Percentiles rank a stretch among this genome's conserved stretches.
phyloP scores from a whole-genome alignment of 2,113 vertebrate species.

The Ornithorhynchus anatinus region DNA sequence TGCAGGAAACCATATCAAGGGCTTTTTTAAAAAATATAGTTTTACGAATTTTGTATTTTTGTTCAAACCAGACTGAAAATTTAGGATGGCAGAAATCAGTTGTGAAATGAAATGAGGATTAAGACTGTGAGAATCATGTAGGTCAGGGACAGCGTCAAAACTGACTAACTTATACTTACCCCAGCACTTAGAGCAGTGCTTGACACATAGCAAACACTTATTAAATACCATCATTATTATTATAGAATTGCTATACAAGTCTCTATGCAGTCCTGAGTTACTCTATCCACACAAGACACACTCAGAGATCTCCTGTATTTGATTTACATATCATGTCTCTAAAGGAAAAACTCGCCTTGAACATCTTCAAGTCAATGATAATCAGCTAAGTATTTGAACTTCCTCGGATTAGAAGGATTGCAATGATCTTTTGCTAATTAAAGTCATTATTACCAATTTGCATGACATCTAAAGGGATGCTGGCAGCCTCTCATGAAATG shows the following conservation, averaged over 20 bases:
- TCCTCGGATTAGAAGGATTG: not conserved
- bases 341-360: not conserved
- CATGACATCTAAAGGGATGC: not conserved
- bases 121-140: no score
- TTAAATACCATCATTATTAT: no score
- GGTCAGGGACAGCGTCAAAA: no score
- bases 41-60: not conserved
- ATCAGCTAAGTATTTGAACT: not conserved
- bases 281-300: no score
- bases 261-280: no score
- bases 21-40: rapidly evolving
- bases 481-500: not conserved
- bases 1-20: not conserved
- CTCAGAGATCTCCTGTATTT: no score
- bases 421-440: not conserved
- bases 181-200: no score
- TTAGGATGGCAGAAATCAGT: not conserved
- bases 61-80: not conserved
- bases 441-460: not conserved
- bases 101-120: no score
- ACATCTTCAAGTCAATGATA: not conserved
- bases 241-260: no score
- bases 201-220: no score
- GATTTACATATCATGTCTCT: not conserved
- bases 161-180: no score